phyloP scores from a whole-genome alignment of 1,140 invertebrate species.

The Leptopilina boulardi region DNA sequence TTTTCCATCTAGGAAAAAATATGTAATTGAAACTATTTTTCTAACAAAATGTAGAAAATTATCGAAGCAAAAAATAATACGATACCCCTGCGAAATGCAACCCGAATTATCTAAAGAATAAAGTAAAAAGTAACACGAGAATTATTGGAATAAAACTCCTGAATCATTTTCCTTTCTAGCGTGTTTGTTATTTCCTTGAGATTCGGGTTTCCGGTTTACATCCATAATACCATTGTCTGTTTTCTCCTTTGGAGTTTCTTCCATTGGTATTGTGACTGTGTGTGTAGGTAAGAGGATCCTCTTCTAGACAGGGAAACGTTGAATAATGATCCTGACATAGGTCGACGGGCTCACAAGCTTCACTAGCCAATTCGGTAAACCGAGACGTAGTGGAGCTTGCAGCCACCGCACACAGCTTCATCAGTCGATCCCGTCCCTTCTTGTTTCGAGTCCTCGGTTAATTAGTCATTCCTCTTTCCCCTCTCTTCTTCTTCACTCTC shows the following conservation, averaged over 20 bases:
- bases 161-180: no score
- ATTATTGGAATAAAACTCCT: no score
- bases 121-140: no score
- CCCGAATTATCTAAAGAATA: no score
- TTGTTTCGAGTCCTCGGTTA: conserved; percentile 59
- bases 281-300: neutral
- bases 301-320: conserved; percentile 34
- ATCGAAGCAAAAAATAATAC: no score
- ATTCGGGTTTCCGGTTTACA: neutral
- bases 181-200: neutral
- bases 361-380: conserved; percentile 58
- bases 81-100: no score
- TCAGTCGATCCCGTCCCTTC: conserved; percentile 52
- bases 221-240: neutral
- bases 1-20: no score
- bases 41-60: no score
- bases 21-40: no score
- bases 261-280: neutral
- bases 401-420: conserved; percentile 57
- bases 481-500: conserved; percentile 35
- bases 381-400: conserved; percentile 54
- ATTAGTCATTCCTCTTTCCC: conserved; percentile 55
- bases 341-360: conserved; percentile 49
- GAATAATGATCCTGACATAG: conserved; percentile 52
- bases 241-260: conserved; percentile 6